phyloP scores from a whole-genome alignment of 2,888 invertebrate genomes.

The Trypoxylon attenuatum region DNA sequence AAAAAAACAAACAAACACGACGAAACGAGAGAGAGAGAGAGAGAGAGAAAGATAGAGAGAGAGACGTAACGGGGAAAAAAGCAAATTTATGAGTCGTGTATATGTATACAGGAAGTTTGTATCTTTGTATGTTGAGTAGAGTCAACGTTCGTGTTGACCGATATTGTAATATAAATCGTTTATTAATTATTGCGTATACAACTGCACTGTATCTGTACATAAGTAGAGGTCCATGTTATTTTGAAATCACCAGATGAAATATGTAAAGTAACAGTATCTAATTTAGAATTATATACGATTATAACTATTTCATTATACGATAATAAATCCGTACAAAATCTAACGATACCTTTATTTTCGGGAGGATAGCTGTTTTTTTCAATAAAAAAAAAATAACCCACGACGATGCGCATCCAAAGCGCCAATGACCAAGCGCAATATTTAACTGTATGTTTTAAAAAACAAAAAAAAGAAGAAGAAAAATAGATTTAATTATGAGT shows the following conservation, averaged over 20 bases:
- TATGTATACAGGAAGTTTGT: conserved; percentile 68
- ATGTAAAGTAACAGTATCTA: conserved; percentile 72
- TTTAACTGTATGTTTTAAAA: conserved; percentile 1
- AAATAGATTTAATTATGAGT: neutral
- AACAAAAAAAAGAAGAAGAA: neutral
- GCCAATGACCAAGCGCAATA: conserved; percentile 11
- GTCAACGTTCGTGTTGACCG: conserved; percentile 51
- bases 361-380: conserved; percentile 10
- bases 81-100: conserved; percentile 61
- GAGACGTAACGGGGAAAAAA: conserved; percentile 15
- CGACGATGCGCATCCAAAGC: too few species aligned
- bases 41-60: too few species aligned
- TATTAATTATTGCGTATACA: conserved; percentile 71
- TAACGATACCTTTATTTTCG: conserved; percentile 35
- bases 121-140: conserved; percentile 72
- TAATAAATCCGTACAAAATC: conserved; percentile 66
- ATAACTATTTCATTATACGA: conserved; percentile 72
- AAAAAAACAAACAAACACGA: too few species aligned
- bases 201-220: conserved; percentile 73
- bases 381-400: neutral
- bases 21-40: too few species aligned
- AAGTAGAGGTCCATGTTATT: conserved; percentile 73
- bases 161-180: conserved; percentile 65
- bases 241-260: conserved; percentile 71
- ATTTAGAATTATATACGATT: conserved; percentile 73